phyloP scores from a whole-genome alignment of 2,888 invertebrate species.

The Cinara cedri region DNA sequence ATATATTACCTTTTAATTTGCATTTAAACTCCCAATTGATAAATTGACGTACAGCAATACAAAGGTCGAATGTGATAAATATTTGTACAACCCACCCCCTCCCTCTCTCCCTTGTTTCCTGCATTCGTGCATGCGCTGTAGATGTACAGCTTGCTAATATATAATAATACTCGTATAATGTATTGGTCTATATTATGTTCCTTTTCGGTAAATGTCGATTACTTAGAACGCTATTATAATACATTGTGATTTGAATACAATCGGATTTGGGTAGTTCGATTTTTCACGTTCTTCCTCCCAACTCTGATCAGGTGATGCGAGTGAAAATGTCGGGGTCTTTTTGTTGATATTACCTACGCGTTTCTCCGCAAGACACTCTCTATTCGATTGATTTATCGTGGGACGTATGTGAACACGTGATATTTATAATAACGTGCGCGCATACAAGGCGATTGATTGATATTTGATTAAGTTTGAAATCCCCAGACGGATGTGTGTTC shows the following conservation, averaged over 20 bases:
- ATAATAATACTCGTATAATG: too few species aligned
- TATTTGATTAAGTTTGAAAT: slow-evolving; percentile 6
- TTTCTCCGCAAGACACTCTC: not conserved
- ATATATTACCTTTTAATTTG: too few species aligned
- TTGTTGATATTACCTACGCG: slow-evolving; percentile 10
- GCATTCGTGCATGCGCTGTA: too few species aligned
- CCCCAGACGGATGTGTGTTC: not conserved
- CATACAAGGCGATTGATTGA: not conserved
- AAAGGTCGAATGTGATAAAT: too few species aligned
- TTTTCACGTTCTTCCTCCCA: slow-evolving; percentile 18
- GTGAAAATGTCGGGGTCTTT: not conserved
- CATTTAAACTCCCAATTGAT: too few species aligned
- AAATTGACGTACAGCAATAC: too few species aligned
- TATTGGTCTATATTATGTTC: too few species aligned
- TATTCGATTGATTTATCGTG: slow-evolving; percentile 10
- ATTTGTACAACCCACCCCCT: too few species aligned
- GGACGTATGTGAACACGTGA: not conserved
- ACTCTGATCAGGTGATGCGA: not conserved
- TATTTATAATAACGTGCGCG: slow-evolving; percentile 32
- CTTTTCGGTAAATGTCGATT: too few species aligned
- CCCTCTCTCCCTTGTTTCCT: too few species aligned
- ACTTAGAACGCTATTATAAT: too few species aligned
- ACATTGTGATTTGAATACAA: not conserved
- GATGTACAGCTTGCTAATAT: too few species aligned
- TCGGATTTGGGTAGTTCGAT: not conserved